Evolutionary conservation across 2,113 vertebrate species (phyloP).

Genomic region (Heterochromis multidens): DNA sequence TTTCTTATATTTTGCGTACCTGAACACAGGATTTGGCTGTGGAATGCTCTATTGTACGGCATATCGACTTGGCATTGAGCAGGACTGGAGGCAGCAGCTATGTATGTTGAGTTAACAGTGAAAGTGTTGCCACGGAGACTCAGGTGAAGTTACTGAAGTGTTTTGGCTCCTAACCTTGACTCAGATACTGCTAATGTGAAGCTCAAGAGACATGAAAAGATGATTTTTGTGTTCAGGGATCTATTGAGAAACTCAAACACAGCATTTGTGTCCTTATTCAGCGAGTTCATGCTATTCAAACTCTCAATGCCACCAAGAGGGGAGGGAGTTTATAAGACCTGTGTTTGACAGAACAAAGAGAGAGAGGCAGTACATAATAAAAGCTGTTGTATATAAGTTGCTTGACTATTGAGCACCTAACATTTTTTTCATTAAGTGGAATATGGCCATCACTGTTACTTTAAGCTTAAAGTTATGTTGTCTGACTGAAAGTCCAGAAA

Average conservation of each 20-base stretch:
- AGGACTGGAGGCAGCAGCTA: slow-evolving; percentile 2
- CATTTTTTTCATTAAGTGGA: background rate
- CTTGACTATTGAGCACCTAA: background rate
- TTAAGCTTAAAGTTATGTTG: background rate
- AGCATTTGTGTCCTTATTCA: background rate
- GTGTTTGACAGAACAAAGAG: background rate
- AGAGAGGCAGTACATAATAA: background rate
- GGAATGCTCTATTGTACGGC: background rate
- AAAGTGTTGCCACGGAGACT: slow-evolving; percentile 60
- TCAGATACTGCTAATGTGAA: background rate
- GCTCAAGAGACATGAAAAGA: background rate
- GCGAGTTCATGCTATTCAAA: background rate
- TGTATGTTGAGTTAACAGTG: slow-evolving; percentile 22
- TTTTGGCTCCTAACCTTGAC: slow-evolving; percentile 41
- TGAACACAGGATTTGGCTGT: background rate
- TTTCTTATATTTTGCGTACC: background rate
- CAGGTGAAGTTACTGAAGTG: slow-evolving; percentile 46
- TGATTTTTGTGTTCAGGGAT: background rate
- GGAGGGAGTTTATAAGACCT: background rate
- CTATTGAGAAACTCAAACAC: slow-evolving; percentile 1
- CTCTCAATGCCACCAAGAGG: background rate
- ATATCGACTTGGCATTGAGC: background rate
- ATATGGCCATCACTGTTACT: background rate
- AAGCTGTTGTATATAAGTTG: background rate
- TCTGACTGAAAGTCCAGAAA: background rate